Base-by-base conservation (phyloP, 2,113 vertebrate genomes). In the Pachycephala philippinensis region DNA sequence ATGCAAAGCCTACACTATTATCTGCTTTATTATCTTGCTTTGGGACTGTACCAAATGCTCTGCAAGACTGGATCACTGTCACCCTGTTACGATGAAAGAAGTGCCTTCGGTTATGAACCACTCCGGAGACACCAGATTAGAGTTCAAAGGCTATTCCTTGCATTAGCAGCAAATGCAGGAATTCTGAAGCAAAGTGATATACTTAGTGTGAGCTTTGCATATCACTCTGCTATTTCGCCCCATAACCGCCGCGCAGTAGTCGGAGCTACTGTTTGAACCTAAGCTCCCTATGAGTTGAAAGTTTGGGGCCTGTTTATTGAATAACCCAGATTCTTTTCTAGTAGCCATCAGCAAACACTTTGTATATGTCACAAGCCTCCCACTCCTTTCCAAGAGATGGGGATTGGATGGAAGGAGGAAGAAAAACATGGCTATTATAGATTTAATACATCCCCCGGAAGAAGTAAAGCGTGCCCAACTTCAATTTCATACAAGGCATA, bases 51-150 rank as follows among this genome's bases (percentile, higher is more conserved):
- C 90, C 95, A 96, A 97, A 96, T 61, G 65, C 76, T 87, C 88
- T 75, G 90, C 77, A 78, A 89, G 90, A 49, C 92, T 75, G 84
- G 83, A 94, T 95, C 95, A 92, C 85, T 61, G 92, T 96, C 96
- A 96, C 96, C 93, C 94, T 72, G 86, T 87, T 96, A 90, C 33
- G 92, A 92, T 96, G 96, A 96, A 96, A 96, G 95, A 94, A 95
- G 93, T 93, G 95, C 90, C 93, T 94, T 97, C 0, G 6, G 86
- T 94, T 96, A 92, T 84, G 86, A 94, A 53, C 88, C 28, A 8
- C 87, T 94, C 93, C 18, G 76, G 93, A 93, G 92, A 93, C 95
- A 89, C 95, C 80, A 95, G 92, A 97, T 96, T 94, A 96, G 95
- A 95, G 93, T 96, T 97, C 95, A 96, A 95, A 96, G 96, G 86